Conservation (phyloP, 2,888 invertebrate genomes). For the Nephrotoma appendiculata region DNA sequence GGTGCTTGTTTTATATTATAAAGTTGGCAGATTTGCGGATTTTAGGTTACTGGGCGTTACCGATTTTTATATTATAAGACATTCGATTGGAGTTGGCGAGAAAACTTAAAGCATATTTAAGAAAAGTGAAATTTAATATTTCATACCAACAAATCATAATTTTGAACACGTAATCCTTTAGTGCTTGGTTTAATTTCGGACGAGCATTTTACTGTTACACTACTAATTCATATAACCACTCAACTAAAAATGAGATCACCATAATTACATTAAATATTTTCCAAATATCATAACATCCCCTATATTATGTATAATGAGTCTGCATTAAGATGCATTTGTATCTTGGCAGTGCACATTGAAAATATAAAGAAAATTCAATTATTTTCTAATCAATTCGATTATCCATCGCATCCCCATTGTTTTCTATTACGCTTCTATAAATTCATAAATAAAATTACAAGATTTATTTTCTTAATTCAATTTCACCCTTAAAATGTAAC, state of each 20-base stretch:
- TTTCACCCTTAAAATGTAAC: not conserved
- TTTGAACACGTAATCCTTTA: no score
- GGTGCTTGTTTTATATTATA: not conserved
- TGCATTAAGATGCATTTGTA: not conserved
- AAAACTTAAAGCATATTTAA: no score
- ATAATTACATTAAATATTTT: not conserved
- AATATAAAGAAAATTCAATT: not conserved
- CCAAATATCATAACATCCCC: not conserved
- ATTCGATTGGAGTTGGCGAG: not conserved
- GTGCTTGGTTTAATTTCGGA: no score
- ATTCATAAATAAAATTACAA: not conserved
- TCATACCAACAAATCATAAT: no score
- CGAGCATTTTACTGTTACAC: no score
- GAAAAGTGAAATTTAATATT: no score
- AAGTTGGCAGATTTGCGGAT: not conserved
- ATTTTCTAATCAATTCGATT: slow-evolving; percentile 2
- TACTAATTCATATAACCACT: not conserved
- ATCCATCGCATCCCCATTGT: not conserved
- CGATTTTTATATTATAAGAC: not conserved
- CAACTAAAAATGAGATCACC: not conserved
- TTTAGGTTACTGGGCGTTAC: not conserved
- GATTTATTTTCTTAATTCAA: not conserved
- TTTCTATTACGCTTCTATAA: not conserved
- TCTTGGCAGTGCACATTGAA: not conserved
- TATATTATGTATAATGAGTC: not conserved